Evolutionary conservation across 2,888 invertebrate species (phyloP).

Genomic region (Athetis lepigone): DNA sequence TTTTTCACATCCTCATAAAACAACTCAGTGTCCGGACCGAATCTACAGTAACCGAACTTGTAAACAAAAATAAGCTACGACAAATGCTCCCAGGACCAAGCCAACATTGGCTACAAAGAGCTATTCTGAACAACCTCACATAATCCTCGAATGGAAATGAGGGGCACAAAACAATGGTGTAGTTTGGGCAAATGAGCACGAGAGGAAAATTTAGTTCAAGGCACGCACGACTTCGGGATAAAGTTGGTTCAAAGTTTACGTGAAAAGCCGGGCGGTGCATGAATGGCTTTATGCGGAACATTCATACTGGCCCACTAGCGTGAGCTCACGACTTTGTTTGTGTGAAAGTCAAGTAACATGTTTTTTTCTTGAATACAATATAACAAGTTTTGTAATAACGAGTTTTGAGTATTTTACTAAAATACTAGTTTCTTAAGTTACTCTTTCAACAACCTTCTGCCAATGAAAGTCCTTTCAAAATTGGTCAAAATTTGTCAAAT

Average conservation of each 20-base stretch:
- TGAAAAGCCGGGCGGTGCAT: conserved; percentile 53
- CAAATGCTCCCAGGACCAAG: neutral
- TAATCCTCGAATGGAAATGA: conserved; percentile 62
- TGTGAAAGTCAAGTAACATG: too few relatives aligned
- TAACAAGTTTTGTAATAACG: too few relatives aligned
- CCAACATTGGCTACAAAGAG: conserved; percentile 43
- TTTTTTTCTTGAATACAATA: too few relatives aligned
- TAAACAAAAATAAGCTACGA: conserved; percentile 11
- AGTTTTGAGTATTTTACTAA: too few relatives aligned
- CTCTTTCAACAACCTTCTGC: too few relatives aligned
- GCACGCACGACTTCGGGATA: conserved; percentile 42
- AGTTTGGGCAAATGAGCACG: conserved; percentile 67
- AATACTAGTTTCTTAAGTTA: too few relatives aligned
- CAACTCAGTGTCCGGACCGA: neutral
- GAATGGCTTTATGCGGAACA: conserved; percentile 44
- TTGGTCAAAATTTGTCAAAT: too few relatives aligned
- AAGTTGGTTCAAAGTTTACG: conserved; percentile 60
- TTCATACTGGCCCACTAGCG: conserved; percentile 21
- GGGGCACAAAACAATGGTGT: conserved; percentile 64
- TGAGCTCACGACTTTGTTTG: neutral
- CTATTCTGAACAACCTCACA: conserved; percentile 41
- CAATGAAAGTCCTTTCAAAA: too few relatives aligned
- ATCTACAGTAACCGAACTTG: too few relatives aligned
- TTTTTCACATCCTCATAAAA: neutral
- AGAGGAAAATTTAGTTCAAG: conserved; percentile 58